phyloP scores from a whole-genome alignment of 2,113 vertebrate species.

The Trichechus manatus region DNA sequence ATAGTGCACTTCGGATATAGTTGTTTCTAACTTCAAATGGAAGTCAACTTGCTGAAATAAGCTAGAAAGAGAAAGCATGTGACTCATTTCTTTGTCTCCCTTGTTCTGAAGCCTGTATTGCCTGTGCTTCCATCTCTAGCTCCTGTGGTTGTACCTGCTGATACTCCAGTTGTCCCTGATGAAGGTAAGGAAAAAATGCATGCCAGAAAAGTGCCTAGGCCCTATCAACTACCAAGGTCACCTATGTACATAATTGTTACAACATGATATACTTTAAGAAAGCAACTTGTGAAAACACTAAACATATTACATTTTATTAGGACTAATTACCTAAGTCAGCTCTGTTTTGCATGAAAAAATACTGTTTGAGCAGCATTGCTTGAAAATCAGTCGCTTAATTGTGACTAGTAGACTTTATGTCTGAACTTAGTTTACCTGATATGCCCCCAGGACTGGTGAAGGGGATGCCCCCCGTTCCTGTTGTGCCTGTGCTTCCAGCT shows the following conservation, averaged over 20 bases:
- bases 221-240: too few species aligned
- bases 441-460: neutral
- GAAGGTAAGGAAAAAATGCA: neutral
- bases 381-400: neutral
- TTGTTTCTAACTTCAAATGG: too few species aligned
- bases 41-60: neutral
- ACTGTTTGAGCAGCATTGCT: neutral
- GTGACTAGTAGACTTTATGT: neutral
- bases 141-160: neutral
- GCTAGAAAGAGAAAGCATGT: neutral
- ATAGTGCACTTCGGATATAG: neutral
- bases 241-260: neutral
- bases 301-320: neutral
- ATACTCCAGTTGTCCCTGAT: neutral
- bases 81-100: neutral
- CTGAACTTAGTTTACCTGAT: neutral
- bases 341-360: neutral
- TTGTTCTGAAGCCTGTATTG: neutral
- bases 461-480: neutral
- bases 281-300: neutral
- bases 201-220: accelerated
- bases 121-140: neutral
- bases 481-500: neutral
- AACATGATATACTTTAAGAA: neutral
- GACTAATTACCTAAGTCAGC: neutral